Base-by-base conservation (phyloP, 2,888 invertebrate genomes). In the Parnassius orleans region DNA sequence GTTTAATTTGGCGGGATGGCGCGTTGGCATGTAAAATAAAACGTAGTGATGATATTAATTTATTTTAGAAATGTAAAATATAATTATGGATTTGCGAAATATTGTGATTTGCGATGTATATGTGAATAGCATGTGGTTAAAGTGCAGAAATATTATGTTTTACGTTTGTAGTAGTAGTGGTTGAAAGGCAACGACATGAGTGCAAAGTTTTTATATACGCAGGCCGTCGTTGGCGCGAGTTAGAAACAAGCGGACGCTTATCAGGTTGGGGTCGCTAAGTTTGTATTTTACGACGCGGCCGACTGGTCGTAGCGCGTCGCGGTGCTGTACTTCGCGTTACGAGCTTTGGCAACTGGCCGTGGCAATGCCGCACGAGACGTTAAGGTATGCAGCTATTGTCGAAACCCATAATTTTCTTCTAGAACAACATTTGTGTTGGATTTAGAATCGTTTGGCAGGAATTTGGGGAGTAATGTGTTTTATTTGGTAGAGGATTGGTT, bases 201-300 rank as follows among this genome's bases (percentile, higher is more conserved):
- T 11, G 57, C 65, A n/a, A 69, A 71, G 68, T 79, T 71, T 53
- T 61, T 64, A 71, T 83, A 63, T 75, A 72, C 66, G 77, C 72
- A 12, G 68, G 72, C 24, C 74, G 76, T 15, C 72, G 76, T 11
- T 82, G 82, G 83, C 76, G 82, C 48, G 76, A 76, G 63, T n/a
- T 83, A 63, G 72, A 78, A 15, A n/a, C 64, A 51, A 53, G 68
- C 43, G 75, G 81, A 41, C 64, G 69, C 33, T 71, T 76, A 50
- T 24, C 63, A 1, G 75, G 77, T 33, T 78, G 78, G 79, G 73
- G 74, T 12, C 65, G 65, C 75, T 24, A 69, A 69, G 3, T 80
- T 79, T 61, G 65, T 78, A 56, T 72, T 54, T 50, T 66, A 59
- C 65, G 64, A 10, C 68, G 69, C 66, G 79, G 75, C 10, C 67